Evolutionary conservation across 2,113 vertebrate genomes (phyloP).

Genomic region (Bombycilla garrulus): DNA sequence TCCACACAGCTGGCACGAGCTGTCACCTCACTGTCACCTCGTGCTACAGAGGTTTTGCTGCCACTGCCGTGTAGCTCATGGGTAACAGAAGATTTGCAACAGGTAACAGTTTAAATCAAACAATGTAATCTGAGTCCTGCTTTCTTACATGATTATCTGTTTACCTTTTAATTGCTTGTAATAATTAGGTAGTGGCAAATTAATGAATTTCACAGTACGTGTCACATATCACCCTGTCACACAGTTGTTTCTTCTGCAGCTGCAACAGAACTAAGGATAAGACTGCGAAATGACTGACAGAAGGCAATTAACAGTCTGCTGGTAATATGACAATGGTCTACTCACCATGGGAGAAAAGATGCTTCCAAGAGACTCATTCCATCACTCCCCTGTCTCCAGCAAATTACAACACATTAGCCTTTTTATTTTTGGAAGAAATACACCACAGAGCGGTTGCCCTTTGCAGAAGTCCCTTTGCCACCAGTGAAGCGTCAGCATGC

Average conservation of each 20-base stretch:
- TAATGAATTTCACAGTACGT: not conserved
- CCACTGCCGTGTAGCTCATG: not conserved
- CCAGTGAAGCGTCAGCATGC: not conserved
- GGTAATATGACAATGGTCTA: too few relatives aligned
- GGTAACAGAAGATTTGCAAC: not conserved
- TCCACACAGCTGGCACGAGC: not conserved
- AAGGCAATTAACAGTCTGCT: not conserved
- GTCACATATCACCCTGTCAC: not conserved
- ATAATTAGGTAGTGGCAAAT: not conserved
- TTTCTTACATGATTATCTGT: not conserved
- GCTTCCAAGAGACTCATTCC: not conserved
- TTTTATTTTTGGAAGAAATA: not conserved
- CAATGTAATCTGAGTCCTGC: not conserved
- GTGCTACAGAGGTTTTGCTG: not conserved
- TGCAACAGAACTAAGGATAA: not conserved
- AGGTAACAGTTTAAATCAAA: not conserved
- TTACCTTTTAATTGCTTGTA: conserved; percentile 2
- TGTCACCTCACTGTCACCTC: not conserved
- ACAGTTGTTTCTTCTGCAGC: not conserved
- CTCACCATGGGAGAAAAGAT: not conserved
- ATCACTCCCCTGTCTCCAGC: not conserved
- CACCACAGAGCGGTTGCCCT: not conserved
- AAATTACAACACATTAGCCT: not conserved
- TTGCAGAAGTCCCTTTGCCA: not conserved
- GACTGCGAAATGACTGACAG: not conserved